phyloP scores from a whole-genome alignment of 2,888 invertebrate species.

The Arenicola marina region DNA sequence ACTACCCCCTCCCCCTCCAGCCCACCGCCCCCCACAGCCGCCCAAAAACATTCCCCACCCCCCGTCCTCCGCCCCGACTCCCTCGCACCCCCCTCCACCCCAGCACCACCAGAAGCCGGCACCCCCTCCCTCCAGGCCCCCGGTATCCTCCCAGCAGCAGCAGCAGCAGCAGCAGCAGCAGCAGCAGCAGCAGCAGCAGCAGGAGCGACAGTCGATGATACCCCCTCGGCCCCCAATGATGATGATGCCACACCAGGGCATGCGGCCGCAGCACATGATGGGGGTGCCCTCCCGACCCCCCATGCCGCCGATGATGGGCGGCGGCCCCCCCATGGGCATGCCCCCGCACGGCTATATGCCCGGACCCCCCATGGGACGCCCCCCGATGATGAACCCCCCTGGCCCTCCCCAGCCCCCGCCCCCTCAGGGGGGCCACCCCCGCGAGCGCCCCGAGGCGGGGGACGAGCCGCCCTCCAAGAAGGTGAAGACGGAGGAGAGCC shows the following conservation, averaged over 20 bases:
- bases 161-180: constrained; percentile 11
- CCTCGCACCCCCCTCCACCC: constrained; percentile 50
- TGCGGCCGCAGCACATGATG: neutral
- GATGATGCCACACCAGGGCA: constrained; percentile 6
- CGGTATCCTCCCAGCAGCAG: constrained; percentile 12
- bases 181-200: constrained; percentile 33
- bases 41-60: constrained; percentile 36
- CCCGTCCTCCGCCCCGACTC: constrained; percentile 24
- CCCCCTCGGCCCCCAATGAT: constrained; percentile 30
- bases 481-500: constrained; percentile 86
- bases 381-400: constrained; percentile 1
- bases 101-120: constrained; percentile 56
- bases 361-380: constrained; percentile 3
- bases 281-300: constrained; percentile 28
- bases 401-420: constrained; percentile 21
- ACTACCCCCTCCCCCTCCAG: constrained; percentile 27
- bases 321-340: constrained; percentile 12
- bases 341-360: constrained; percentile 16
- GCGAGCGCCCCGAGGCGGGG: constrained; percentile 4
- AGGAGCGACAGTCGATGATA: constrained; percentile 47
- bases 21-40: constrained; percentile 30
- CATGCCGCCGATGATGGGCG: constrained; percentile 32
- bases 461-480: constrained; percentile 83
- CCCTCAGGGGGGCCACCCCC: constrained; percentile 33
- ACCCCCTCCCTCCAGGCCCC: constrained; percentile 44